Evolutionary conservation across 2,888 invertebrate species (phyloP).

Genomic region (Cacoxenus indagator): DNA sequence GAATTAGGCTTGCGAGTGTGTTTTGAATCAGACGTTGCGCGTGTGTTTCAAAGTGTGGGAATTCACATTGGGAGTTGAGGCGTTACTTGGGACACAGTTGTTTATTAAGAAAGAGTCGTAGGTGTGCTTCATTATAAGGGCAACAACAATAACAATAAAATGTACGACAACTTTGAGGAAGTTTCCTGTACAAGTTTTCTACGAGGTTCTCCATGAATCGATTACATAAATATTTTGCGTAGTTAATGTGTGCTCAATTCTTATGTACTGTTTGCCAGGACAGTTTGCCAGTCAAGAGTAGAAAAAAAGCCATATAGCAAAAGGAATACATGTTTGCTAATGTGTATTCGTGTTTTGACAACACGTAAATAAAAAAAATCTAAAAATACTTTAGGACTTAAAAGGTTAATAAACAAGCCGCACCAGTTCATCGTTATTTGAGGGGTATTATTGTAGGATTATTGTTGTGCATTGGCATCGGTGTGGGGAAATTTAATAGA

Average conservation of each 20-base stretch:
- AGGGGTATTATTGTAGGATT: background rate
- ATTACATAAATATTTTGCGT: slow-evolving; percentile 3
- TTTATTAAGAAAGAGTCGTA: background rate
- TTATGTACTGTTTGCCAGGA: background rate
- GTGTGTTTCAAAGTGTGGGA: slow-evolving; percentile 7
- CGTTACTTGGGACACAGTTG: background rate
- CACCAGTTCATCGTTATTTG: no score
- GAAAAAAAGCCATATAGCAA: no score
- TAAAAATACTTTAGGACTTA: slow-evolving; percentile 36
- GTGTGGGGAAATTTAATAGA: background rate
- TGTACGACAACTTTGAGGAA: background rate
- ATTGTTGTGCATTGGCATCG: background rate
- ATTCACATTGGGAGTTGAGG: background rate
- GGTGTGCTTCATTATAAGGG: background rate
- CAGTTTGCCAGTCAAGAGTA: background rate
- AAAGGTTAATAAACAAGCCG: slow-evolving; percentile 37
- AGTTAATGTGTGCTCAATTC: background rate
- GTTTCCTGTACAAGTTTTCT: background rate
- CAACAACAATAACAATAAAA: background rate
- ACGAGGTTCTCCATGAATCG: background rate
- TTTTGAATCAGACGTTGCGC: slow-evolving; percentile 30
- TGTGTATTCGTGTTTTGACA: slow-evolving; percentile 33
- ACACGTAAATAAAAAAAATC: slow-evolving; percentile 37
- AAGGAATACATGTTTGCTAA: slow-evolving; percentile 14
- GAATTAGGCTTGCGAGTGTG: slow-evolving; percentile 3